Evolutionary conservation across 2,113 vertebrate species (phyloP), one percentile per base, ranked within the genome.

Genomic region (Corythornis cristatus): DNA sequence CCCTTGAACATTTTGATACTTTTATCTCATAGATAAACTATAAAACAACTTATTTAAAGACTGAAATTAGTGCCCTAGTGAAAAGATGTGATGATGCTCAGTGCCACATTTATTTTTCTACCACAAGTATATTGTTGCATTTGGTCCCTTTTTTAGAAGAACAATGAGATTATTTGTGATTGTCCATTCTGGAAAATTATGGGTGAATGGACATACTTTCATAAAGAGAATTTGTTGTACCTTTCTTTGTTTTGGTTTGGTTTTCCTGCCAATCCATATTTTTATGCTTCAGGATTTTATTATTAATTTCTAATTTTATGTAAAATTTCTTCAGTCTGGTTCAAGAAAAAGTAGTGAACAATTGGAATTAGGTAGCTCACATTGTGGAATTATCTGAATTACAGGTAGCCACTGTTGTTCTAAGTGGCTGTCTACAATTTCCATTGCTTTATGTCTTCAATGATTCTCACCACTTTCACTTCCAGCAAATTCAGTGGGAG

Each of bases 251-350:
- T 70, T 33, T 33, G 8, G 33, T 37, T 81, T 28, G 20, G 26
- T 46, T 50, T 65, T 81, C 62, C 77, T 90, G 23, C 15, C 28
- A 25, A 5, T 84, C 42, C n/a, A 94, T 88, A 86, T 95, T 88
- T 96, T 92, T 68, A 95, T 70, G 35, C 40, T 92, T 43, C 83
- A 97, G 61, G 83, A 88, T 88, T 93, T 94, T 74, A 95, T 95
- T 91, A 90, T 23, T 50, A 50, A 50, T 50, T 45, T 45, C 45
- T 45, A 45, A 45, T 17, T 50, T 50, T 72, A 48, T 20, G 37
- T 13, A 75, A 73, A 75, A 60, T 88, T 62, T 42, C 57, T 91
- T 76, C 57, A 81, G 5, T 35, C 4, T 57, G 40, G 26, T 28
- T 45, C 4, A 33, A 85, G 70, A 57, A 88, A 70, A 86, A 68